Conservation (phyloP, 2,888 invertebrate genomes). For the Atrina japonica region DNA sequence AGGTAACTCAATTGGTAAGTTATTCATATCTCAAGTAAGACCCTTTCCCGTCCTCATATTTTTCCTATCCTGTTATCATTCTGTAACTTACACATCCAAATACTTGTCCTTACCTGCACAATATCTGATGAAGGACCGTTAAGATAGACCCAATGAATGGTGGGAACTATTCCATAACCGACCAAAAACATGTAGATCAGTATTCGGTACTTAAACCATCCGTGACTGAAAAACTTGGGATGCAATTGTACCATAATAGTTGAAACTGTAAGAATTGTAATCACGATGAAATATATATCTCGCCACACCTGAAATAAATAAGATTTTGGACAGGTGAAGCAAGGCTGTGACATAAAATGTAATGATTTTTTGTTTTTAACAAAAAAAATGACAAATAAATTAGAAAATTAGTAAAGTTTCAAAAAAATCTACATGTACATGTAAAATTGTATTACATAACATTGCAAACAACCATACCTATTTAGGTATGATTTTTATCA, state of each 20-base stretch:
- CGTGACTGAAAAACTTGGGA: conserved; percentile 79
- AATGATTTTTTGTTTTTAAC: too few species aligned
- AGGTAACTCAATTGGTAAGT: too few species aligned
- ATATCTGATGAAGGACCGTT: conserved; percentile 93
- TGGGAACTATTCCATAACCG: conserved; percentile 89
- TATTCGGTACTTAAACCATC: conserved; percentile 83
- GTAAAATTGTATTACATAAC: too few species aligned
- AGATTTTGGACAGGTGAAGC: too few species aligned
- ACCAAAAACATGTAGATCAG: conserved; percentile 73
- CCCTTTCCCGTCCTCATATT: too few species aligned
- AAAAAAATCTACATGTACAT: too few species aligned
- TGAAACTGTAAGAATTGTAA: conserved; percentile 89
- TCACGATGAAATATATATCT: conserved; percentile 90
- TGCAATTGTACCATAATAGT: conserved; percentile 90
- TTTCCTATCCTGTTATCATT: too few species aligned
- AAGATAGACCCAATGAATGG: conserved; percentile 93
- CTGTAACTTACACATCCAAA: background rate
- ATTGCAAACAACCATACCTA: too few species aligned
- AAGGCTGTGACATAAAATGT: background rate
- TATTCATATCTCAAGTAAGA: too few species aligned
- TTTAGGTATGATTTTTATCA: too few species aligned
- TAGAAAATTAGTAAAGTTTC: too few species aligned
- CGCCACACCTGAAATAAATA: conserved; percentile 83
- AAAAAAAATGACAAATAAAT: too few species aligned
- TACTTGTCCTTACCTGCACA: conserved; percentile 90